Evolutionary conservation across 1,140 invertebrate species (phyloP).

Genomic region (Centruroides sculpturatus): DNA sequence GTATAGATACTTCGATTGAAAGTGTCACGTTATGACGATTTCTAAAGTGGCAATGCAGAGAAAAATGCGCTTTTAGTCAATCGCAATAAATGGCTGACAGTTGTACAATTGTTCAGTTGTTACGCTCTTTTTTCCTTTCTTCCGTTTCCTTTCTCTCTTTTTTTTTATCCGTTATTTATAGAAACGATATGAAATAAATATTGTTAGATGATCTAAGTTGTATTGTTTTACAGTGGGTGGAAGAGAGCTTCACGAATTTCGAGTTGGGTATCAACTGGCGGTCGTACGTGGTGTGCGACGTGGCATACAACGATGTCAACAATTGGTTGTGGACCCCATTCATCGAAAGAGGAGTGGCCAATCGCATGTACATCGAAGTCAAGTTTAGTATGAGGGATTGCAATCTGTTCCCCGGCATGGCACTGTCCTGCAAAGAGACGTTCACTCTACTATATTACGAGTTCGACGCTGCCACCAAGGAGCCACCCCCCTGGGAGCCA

Average conservation of each 20-base stretch:
- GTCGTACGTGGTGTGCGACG: conserved; percentile 94
- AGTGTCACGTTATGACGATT: too few relatives aligned
- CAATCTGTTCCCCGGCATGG: conserved; percentile 58
- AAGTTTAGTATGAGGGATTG: conserved; percentile 92
- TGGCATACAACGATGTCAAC: conserved; percentile 89
- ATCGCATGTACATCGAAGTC: conserved; percentile 91
- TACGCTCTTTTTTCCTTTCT: too few relatives aligned
- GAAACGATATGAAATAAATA: too few relatives aligned
- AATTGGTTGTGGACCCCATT: conserved; percentile 99
- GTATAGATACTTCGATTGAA: too few relatives aligned
- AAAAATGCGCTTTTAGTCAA: too few relatives aligned
- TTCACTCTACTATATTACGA: conserved; percentile 92
- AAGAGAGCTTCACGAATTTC: conserved; percentile 92
- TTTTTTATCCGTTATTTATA: too few relatives aligned
- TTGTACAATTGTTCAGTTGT: too few relatives aligned
- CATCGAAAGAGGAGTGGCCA: conserved; percentile 79
- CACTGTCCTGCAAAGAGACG: conserved; percentile 69
- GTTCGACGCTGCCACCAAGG: conserved; percentile 80
- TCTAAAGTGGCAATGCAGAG: too few relatives aligned
- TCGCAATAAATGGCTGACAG: too few relatives aligned
- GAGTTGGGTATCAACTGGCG: conserved; percentile 91
- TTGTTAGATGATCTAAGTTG: too few relatives aligned
- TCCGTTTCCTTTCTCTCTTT: too few relatives aligned
- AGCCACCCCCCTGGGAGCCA: conserved; percentile 75
- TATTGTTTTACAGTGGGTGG: conserved; percentile 62